Percentiles rank a stretch among this genome's conserved stretches.
These are phyloP conservation scores for Latrodectus elegans DNA, from an alignment of 2,888 invertebrate genomes.

Conservation along the genomic window DNA sequence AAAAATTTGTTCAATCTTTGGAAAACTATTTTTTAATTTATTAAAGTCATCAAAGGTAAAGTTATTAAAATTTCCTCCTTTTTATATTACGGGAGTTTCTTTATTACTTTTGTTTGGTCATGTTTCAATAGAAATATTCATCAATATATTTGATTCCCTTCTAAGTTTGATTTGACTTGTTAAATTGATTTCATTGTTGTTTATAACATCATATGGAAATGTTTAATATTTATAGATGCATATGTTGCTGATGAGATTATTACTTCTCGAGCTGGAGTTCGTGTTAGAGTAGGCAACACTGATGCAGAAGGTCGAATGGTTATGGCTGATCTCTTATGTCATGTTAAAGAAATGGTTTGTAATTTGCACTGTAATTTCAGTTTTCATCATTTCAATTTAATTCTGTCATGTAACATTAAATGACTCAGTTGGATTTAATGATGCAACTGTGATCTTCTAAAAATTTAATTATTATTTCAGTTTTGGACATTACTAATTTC, in stretches of 20 bases:
- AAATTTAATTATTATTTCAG: background rate
- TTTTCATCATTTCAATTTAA: background rate
- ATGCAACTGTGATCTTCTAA: too few relatives aligned
- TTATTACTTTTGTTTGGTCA: too few relatives aligned
- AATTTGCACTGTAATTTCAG: background rate
- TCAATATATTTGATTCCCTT: background rate
- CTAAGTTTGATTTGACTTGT: too few relatives aligned
- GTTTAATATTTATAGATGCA: conserved; percentile 77
- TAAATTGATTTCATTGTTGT: too few relatives aligned
- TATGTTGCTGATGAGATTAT: conserved; percentile 95
- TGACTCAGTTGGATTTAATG: background rate
- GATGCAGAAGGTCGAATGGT: conserved; percentile 96
- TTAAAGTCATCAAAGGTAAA: too few relatives aligned
- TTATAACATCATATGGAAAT: too few relatives aligned
- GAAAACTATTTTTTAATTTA: too few relatives aligned
- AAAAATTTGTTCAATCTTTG: too few relatives aligned
- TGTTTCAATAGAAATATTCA: background rate
- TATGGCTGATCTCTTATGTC: conserved; percentile 90
- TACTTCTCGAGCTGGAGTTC: conserved; percentile 85
- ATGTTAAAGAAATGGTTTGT: conserved; percentile 79
- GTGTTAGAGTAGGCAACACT: conserved; percentile 92
- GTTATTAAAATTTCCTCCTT: too few relatives aligned
- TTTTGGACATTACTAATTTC: background rate
- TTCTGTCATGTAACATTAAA: background rate
- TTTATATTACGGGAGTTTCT: too few relatives aligned